phyloP scores from a whole-genome alignment of 1,140 invertebrate genomes.

The Chironomus tepperi region DNA sequence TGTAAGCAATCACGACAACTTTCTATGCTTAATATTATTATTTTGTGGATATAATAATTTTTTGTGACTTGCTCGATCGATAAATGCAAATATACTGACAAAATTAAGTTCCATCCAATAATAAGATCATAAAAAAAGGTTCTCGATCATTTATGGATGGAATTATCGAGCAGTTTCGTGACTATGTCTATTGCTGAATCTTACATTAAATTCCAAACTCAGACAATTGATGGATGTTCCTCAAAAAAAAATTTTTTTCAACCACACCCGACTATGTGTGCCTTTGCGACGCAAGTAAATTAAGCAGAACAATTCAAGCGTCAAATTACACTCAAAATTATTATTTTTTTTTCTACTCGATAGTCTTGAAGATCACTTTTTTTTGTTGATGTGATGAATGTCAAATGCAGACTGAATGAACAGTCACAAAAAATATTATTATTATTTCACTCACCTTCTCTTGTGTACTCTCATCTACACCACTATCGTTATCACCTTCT shows the following conservation, averaged over 20 bases:
- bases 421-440: not conserved
- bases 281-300: not conserved
- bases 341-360: not conserved
- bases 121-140: not conserved
- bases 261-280: not conserved
- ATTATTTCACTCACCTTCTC: constrained; percentile 53
- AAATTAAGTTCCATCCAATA: not conserved
- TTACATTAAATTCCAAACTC: not conserved
- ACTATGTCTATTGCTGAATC: not conserved
- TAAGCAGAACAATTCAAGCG: constrained; percentile 3
- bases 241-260: not conserved
- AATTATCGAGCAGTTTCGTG: not conserved
- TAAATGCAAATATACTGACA: constrained; percentile 14
- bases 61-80: not conserved
- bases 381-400: not conserved
- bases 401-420: not conserved
- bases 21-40: not conserved
- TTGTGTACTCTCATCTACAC: constrained; percentile 65
- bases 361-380: not conserved
- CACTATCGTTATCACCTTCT: constrained; percentile 73
- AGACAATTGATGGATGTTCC: not conserved
- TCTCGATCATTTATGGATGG: not conserved
- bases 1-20: not conserved
- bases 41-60: not conserved
- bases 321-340: not conserved